Evolutionary conservation across 2,888 invertebrate species (phyloP).

Genomic region (Pycnomerus fuliginosus): DNA sequence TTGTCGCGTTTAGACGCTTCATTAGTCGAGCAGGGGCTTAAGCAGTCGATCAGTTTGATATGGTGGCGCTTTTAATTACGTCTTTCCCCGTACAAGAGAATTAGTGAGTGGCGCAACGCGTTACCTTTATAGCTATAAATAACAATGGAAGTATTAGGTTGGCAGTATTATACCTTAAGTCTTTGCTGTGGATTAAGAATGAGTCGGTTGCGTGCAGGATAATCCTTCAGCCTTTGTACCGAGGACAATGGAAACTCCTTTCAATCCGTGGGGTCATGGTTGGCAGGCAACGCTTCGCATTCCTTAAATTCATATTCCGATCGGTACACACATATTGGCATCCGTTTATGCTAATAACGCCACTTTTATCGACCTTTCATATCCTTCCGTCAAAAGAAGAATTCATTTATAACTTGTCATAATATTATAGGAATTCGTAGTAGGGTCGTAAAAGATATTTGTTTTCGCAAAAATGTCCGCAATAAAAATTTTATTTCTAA

Average conservation of each 20-base stretch:
- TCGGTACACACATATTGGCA: conserved; percentile 23
- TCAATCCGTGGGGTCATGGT: conserved; percentile 36
- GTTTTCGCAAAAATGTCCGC: conserved; percentile 12
- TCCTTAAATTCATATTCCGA: conserved; percentile 23
- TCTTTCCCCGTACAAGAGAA: conserved; percentile 15
- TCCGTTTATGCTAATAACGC: conserved; percentile 25
- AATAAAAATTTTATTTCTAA: conserved; percentile 19
- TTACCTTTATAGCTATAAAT: conserved; percentile 35
- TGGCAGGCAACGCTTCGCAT: conserved; percentile 22
- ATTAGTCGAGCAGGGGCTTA: conserved; percentile 1
- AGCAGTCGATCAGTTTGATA: conserved; percentile 13
- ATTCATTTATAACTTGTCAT: conserved; percentile 22
- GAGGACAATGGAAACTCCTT: conserved; percentile 41
- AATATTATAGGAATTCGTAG: conserved; percentile 6
- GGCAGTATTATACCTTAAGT: conserved; percentile 33
- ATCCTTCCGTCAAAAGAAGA: conserved; percentile 9
- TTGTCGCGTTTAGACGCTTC: conserved; percentile 5
- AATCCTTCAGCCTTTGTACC: conserved; percentile 40
- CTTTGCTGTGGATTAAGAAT: conserved; percentile 36
- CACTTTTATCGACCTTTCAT: conserved; percentile 22
- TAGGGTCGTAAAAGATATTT: conserved; percentile 16
- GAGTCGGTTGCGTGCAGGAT: conserved; percentile 42
- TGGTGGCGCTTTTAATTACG: conserved; percentile 14
- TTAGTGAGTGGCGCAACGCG: conserved; percentile 27
- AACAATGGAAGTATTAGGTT: conserved; percentile 34